Evolutionary conservation across 64 coral and sea anemone genomes (phyloP), one percentile per base, ranked within the genome.

Genomic region (Stichodactyla helianthus): DNA sequence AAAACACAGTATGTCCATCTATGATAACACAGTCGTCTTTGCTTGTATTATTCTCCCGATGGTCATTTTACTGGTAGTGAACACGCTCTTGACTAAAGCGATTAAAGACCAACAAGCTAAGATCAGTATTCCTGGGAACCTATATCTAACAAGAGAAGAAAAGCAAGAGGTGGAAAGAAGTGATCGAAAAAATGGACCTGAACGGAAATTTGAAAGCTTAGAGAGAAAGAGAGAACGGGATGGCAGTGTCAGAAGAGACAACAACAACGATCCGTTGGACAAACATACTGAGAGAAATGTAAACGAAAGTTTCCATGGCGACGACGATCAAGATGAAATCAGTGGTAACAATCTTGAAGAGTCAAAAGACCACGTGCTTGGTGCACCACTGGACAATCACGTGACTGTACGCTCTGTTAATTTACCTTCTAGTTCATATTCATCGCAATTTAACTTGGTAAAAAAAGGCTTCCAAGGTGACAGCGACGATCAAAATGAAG

Each of bases 1-100:
- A 55, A 67, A 93, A 93, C 28, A 89, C 27, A 70, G 77, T 74
- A 11, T 78, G 89, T 50, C 85, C 84, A 35, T 83, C 11, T 81
- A 81, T 11, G 78, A 81, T 54, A 81, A 89, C 53, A 76, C 82
- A 7, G 3, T 95, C 28, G 11, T 93, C 9, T 82, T 89, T 50
- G 53, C 82, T 15, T 95, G 92, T 79, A 89, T 95, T n/a, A 76
- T 92, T 15, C 17, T 89, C 2, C 94, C 94, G 18, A 93, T 95
- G 18, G 1, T 85, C 0, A 25, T 85, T 7, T 76, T 93, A 6
- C 62, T 50, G 20, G 79, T 93, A 19, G 88, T 93, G 51, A 95
- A 95, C 54, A 17, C 54, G 11, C 28, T 77, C 76, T 84, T 95
- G 57, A 20, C 91, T 19, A 19, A 10, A 71, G 85, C 88, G 2